Percentiles rank a stretch among this genome's conserved stretches.
phyloP scores from a whole-genome alignment of 1,140 invertebrate genomes.

The Drosophila obscura region DNA sequence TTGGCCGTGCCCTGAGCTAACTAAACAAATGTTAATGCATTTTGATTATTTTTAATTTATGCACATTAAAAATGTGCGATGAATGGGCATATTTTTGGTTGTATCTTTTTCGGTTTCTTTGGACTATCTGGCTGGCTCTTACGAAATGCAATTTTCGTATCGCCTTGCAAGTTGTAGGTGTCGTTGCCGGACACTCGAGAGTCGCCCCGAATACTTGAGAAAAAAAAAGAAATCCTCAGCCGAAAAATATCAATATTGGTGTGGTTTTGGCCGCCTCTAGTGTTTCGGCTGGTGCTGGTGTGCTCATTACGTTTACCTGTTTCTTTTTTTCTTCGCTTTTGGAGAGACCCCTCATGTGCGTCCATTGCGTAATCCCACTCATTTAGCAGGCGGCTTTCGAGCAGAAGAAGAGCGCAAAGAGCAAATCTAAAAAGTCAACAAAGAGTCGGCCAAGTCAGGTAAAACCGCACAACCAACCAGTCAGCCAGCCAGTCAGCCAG shows the following conservation, averaged over 20 bases:
- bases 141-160: slow-evolving; percentile 61
- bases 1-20: slow-evolving; percentile 38
- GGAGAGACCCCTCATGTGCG: slow-evolving; percentile 69
- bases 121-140: slow-evolving; percentile 39
- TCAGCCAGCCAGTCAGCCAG: slow-evolving; percentile 23
- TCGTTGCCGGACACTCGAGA: slow-evolving; percentile 50
- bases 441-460: slow-evolving; percentile 37
- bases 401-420: slow-evolving; percentile 57
- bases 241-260: slow-evolving; percentile 78
- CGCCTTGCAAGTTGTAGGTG: slow-evolving; percentile 63
- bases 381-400: slow-evolving; percentile 62
- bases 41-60: slow-evolving; percentile 79
- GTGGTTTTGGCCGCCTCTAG: slow-evolving; percentile 31
- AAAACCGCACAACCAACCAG: slow-evolving; percentile 15
- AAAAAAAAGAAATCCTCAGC: slow-evolving; percentile 54
- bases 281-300: slow-evolving; percentile 12
- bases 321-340: slow-evolving; percentile 30
- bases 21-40: slow-evolving; percentile 78
- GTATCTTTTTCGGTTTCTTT: slow-evolving; percentile 19
- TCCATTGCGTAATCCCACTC: slow-evolving; percentile 72
- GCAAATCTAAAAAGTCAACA: slow-evolving; percentile 76
- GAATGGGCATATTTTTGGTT: slow-evolving; percentile 61
- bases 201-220: slow-evolving; percentile 18
- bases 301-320: slow-evolving; percentile 75
- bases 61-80: slow-evolving; percentile 53